Conservation (phyloP, 2,888 invertebrate species). For the Lasioglossum vierecki region DNA sequence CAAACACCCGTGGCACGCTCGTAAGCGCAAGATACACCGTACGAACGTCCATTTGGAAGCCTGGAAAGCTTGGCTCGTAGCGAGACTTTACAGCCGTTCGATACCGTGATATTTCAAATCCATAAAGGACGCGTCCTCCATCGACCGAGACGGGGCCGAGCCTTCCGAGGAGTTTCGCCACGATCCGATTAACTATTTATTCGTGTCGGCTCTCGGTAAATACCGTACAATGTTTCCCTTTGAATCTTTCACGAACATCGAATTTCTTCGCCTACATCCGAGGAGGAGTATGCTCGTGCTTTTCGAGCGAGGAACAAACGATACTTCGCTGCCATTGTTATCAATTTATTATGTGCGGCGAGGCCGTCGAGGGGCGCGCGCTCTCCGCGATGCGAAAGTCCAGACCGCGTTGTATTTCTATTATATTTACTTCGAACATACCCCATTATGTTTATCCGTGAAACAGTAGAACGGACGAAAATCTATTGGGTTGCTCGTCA, state of each 20-base stretch:
- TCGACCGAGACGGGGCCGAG: conserved; percentile 6
- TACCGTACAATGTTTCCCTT: background rate
- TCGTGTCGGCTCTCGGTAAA: background rate
- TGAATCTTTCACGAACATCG: background rate
- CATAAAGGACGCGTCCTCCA: conserved; percentile 14
- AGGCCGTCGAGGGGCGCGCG: background rate
- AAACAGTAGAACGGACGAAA: background rate
- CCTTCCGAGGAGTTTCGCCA: background rate
- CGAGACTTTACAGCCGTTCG: conserved; percentile 11
- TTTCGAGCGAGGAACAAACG: background rate
- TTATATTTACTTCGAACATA: background rate
- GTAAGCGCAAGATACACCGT: background rate
- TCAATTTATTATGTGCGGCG: background rate
- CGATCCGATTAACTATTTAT: conserved; percentile 12
- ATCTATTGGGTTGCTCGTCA: background rate
- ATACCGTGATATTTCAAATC: conserved; percentile 13
- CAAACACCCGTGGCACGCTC: background rate
- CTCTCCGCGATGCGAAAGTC: background rate
- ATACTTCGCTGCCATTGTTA: background rate
- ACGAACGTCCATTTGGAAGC: background rate
- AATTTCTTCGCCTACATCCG: background rate
- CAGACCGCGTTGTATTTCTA: background rate
- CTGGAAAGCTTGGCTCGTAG: background rate
- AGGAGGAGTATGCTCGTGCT: background rate
- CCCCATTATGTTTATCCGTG: background rate